phyloP scores from a whole-genome alignment of 1,140 invertebrate species.

The Brachionus rubens region DNA sequence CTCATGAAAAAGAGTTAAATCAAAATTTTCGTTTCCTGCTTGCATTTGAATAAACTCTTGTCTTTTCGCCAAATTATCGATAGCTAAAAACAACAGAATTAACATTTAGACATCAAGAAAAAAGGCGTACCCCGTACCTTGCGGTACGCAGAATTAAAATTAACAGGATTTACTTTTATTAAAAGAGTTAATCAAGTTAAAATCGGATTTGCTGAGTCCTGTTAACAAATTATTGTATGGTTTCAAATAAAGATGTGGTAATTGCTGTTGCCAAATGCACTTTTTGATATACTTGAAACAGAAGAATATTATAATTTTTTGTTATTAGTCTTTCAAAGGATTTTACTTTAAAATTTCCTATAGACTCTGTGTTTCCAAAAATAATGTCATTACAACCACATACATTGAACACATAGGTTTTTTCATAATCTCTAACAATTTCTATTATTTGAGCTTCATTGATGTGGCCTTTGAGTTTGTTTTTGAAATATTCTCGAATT shows the following conservation, averaged over 20 bases:
- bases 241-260: slow-evolving; percentile 63
- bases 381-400: slow-evolving; percentile 39
- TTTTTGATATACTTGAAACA: slow-evolving; percentile 30
- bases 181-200: background rate
- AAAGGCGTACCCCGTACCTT: too few relatives aligned
- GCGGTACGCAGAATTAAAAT: too few relatives aligned
- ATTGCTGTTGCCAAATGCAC: background rate
- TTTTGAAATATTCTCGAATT: slow-evolving; percentile 14
- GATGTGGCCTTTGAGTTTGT: background rate
- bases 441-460: background rate
- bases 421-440: background rate
- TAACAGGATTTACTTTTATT: background rate
- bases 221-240: slow-evolving; percentile 57
- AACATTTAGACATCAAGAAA: background rate
- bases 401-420: slow-evolving; percentile 22
- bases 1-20: background rate
- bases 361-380: background rate
- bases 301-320: too few relatives aligned
- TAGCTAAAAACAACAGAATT: background rate
- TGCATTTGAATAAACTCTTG: background rate
- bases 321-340: too few relatives aligned
- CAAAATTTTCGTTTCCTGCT: background rate
- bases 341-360: slow-evolving; percentile 49
- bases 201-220: background rate
- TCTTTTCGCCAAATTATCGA: background rate